These are phyloP conservation scores for Azemiops feae DNA, from an alignment of 2,113 vertebrate species.

Conservation along the genomic window DNA sequence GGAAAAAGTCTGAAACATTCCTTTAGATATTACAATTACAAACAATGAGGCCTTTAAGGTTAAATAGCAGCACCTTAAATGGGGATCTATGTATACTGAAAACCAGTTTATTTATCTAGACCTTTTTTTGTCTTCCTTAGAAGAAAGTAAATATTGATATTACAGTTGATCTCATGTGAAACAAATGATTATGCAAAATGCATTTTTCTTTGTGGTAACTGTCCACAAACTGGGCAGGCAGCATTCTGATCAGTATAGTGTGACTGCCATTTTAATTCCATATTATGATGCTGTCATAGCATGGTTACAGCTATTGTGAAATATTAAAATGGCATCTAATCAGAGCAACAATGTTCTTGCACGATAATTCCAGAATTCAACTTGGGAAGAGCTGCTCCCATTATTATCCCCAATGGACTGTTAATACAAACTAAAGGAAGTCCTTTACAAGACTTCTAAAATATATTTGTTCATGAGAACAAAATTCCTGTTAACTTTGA, in stretches of 20 bases:
- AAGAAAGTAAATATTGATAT: too few relatives aligned
- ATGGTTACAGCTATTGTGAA: neutral
- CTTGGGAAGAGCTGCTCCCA: neutral
- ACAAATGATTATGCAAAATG: neutral
- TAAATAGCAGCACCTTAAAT: neutral
- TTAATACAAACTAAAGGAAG: neutral
- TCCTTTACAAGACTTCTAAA: neutral
- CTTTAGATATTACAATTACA: neutral
- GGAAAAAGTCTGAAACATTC: neutral
- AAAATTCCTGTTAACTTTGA: neutral
- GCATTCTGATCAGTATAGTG: neutral
- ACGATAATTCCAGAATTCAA: neutral
- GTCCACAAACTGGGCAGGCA: neutral
- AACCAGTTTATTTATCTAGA: neutral
- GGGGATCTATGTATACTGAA: neutral
- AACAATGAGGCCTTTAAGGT: neutral
- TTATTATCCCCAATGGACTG: neutral
- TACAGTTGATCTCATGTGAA: neutral
- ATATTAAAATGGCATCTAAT: neutral
- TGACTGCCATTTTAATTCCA: neutral
- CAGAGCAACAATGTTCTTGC: neutral
- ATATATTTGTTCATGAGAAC: neutral
- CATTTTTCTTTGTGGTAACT: neutral
- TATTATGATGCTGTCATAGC: neutral
- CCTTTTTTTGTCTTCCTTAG: neutral